phyloP scores from a whole-genome alignment of 2,113 vertebrate species.

The Macquaria australasica region DNA sequence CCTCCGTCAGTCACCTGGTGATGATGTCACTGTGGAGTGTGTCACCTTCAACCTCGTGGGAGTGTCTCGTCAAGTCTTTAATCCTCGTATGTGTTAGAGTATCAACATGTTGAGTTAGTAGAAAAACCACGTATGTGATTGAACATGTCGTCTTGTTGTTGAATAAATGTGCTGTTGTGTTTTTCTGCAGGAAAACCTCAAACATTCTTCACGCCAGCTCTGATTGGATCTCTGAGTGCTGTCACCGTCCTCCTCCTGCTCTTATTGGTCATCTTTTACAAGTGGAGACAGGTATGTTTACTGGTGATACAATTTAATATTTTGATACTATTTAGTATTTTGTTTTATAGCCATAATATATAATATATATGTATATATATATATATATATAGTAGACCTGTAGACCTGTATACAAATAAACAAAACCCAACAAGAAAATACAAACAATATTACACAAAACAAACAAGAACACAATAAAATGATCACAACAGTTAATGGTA shows the following conservation, averaged over 20 bases:
- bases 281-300: conserved; percentile 89
- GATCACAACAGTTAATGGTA: too few relatives aligned
- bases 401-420: too few relatives aligned
- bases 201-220: conserved; percentile 69
- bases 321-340: neutral
- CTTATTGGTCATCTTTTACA: conserved; percentile 87
- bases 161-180: accelerated
- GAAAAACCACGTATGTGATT: neutral
- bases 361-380: too few relatives aligned
- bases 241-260: conserved; percentile 85
- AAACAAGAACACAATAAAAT: too few relatives aligned
- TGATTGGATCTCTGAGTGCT: conserved; percentile 75
- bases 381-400: too few relatives aligned
- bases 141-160: accelerated
- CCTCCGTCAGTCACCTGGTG: conserved; percentile 22
- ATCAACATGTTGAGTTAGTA: too few relatives aligned
- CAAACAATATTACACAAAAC: too few relatives aligned
- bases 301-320: neutral
- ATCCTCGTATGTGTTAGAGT: conserved; percentile 36
- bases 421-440: too few relatives aligned
- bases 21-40: conserved; percentile 86
- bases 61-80: conserved; percentile 42
- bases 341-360: neutral
- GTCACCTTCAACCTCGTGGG: conserved; percentile 85
- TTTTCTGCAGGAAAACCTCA: neutral